Evolutionary conservation across 2,113 vertebrate species (phyloP).

Genomic region (Micromys minutus): DNA sequence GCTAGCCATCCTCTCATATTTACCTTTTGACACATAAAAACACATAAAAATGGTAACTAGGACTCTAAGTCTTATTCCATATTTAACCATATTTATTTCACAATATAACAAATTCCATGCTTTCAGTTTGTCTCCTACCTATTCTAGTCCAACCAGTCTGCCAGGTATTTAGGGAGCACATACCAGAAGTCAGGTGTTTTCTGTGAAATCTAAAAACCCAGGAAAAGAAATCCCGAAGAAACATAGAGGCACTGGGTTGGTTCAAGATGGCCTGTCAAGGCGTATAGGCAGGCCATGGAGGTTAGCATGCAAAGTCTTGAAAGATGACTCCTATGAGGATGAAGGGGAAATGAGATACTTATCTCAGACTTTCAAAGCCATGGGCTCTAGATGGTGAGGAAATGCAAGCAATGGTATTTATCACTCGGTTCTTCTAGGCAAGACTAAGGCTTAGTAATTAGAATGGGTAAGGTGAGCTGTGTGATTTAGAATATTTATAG

Average conservation of each 20-base stretch:
- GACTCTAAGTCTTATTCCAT: not conserved
- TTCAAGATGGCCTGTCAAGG: not conserved
- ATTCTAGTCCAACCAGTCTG: not conserved
- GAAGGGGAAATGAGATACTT: not conserved
- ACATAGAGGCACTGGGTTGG: not conserved
- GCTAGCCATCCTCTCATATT: not conserved
- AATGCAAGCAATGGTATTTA: not conserved
- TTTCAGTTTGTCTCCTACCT: not conserved
- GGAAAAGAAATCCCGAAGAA: not conserved
- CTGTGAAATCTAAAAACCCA: not conserved
- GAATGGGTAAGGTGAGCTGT: not conserved
- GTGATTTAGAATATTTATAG: slow-evolving; percentile 1
- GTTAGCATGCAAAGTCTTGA: not conserved
- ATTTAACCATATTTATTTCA: not conserved
- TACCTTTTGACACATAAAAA: too few species aligned
- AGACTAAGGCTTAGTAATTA: slow-evolving; percentile 14
- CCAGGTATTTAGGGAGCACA: not conserved
- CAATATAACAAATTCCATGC: not conserved
- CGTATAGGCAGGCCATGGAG: not conserved
- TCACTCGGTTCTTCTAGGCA: not conserved
- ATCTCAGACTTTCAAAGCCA: not conserved
- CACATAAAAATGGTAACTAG: not conserved
- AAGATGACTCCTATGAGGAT: not conserved
- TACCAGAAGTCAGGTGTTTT: not conserved
- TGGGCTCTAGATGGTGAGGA: not conserved